A percentile compares a stretch with the other conserved stretches of the same genome.
phyloP scores from a whole-genome alignment of 2,888 invertebrate genomes.

The Platycheirus rosarum region DNA sequence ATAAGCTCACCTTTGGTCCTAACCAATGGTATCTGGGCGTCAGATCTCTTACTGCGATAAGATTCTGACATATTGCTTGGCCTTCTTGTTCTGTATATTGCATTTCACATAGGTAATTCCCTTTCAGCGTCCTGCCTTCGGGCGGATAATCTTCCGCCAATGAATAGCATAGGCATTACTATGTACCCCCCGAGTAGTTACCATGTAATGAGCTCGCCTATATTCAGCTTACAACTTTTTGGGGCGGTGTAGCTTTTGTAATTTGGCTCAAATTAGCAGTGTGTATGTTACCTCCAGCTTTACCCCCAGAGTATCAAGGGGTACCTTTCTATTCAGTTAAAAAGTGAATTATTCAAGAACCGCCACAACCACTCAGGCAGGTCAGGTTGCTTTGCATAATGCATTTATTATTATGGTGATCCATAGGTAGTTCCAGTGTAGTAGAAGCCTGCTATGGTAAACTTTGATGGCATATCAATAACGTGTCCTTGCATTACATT shows the following conservation, averaged over 20 bases:
- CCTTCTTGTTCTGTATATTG: conserved; percentile 59
- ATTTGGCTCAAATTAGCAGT: conserved; percentile 61
- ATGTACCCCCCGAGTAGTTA: conserved; percentile 1
- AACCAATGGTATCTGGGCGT: conserved; percentile 51
- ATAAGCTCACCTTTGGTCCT: conserved; percentile 35
- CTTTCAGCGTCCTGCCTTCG: conserved; percentile 17
- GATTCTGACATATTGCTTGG: conserved; percentile 56
- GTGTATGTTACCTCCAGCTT: not conserved
- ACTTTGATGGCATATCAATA: conserved; percentile 67
- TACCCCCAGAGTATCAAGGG: conserved; percentile 9
- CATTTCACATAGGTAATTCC: conserved; percentile 46
- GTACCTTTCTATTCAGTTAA: conserved; percentile 27
- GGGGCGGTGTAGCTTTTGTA: conserved; percentile 65
- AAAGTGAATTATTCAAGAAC: conserved; percentile 51
- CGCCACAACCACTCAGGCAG: not conserved
- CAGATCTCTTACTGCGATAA: conserved; percentile 57
- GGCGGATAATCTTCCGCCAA: conserved; percentile 68
- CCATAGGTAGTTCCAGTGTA: conserved; percentile 6
- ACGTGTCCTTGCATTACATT: conserved; percentile 36
- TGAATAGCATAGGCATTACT: conserved; percentile 36
- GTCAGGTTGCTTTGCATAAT: conserved; percentile 68
- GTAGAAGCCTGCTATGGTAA: conserved; percentile 45
- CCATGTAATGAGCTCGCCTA: conserved; percentile 35
- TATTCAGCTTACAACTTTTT: conserved; percentile 46
- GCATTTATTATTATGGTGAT: conserved; percentile 39